These are phyloP conservation scores for Petrocephalus zakoni DNA, from an alignment of 2,113 vertebrate genomes.

Conservation along the genomic window DNA sequence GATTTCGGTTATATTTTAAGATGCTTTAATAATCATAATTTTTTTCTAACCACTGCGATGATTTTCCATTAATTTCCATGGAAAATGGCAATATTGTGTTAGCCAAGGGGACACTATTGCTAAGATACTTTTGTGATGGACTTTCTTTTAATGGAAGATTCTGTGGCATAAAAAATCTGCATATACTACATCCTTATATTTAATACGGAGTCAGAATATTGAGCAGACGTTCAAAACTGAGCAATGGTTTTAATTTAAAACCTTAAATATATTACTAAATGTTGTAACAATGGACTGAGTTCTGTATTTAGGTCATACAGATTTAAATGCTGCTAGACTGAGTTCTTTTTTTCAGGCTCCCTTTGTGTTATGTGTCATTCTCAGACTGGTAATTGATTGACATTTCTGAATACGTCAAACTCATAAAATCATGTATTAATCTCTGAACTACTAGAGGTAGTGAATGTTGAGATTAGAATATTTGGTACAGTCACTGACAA, in stretches of 20 bases:
- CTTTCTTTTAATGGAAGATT: background rate
- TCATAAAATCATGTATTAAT: background rate
- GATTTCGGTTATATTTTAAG: background rate
- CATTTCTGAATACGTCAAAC: background rate
- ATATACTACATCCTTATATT: background rate
- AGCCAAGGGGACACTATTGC: background rate
- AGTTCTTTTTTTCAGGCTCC: background rate
- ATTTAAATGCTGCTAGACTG: background rate
- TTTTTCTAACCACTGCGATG: background rate
- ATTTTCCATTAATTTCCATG: background rate
- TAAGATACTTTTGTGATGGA: background rate
- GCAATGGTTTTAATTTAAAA: background rate
- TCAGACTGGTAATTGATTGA: background rate
- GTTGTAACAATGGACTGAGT: background rate
- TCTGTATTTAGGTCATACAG: background rate
- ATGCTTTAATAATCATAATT: background rate
- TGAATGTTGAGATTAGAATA: background rate
- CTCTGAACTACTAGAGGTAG: background rate
- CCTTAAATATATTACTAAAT: background rate
- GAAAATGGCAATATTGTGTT: background rate
- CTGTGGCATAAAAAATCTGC: background rate
- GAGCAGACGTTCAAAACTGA: background rate
- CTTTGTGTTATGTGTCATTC: background rate
- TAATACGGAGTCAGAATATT: background rate
- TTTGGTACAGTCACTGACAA: background rate